Percentiles rank a stretch among this genome's conserved stretches.
These are phyloP conservation scores for Spicauda simplicius DNA, from an alignment of 2,888 invertebrate species.

Conservation along the genomic window DNA sequence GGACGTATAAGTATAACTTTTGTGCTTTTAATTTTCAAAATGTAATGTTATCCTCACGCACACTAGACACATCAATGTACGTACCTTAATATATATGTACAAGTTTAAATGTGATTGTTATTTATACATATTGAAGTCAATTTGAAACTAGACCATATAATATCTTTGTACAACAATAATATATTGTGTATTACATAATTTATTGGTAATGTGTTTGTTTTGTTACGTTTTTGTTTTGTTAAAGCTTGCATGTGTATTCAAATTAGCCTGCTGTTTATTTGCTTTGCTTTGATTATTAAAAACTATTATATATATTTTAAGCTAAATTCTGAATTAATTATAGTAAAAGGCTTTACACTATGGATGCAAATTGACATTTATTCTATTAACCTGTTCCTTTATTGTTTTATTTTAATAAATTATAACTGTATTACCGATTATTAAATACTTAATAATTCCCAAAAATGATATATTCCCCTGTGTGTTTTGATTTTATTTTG, in stretches of 20 bases:
- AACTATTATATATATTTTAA: constrained; percentile 29
- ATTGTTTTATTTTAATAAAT: constrained; percentile 6
- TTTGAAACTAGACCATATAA: not conserved
- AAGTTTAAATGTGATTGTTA: too few relatives aligned
- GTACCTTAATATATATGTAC: too few relatives aligned
- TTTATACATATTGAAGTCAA: not conserved
- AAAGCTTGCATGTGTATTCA: constrained; percentile 30
- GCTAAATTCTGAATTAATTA: not conserved
- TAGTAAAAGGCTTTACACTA: not conserved
- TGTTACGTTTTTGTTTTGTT: not conserved
- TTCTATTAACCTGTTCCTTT: not conserved
- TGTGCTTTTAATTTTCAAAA: too few relatives aligned
- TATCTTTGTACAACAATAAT: not conserved
- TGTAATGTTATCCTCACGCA: too few relatives aligned
- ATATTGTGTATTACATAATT: constrained; percentile 7
- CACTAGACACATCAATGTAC: too few relatives aligned
- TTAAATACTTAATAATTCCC: constrained; percentile 20
- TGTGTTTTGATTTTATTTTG: constrained; percentile 47
- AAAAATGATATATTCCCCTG: constrained; percentile 44
- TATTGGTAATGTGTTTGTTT: not conserved
- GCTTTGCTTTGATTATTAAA: constrained; percentile 17
- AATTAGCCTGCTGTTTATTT: constrained; percentile 43
- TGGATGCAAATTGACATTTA: not conserved
- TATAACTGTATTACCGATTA: not conserved
- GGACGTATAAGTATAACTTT: too few relatives aligned